Evolutionary conservation across 2,113 vertebrate genomes (phyloP).

Genomic region (Herpetotheres cachinnans): DNA sequence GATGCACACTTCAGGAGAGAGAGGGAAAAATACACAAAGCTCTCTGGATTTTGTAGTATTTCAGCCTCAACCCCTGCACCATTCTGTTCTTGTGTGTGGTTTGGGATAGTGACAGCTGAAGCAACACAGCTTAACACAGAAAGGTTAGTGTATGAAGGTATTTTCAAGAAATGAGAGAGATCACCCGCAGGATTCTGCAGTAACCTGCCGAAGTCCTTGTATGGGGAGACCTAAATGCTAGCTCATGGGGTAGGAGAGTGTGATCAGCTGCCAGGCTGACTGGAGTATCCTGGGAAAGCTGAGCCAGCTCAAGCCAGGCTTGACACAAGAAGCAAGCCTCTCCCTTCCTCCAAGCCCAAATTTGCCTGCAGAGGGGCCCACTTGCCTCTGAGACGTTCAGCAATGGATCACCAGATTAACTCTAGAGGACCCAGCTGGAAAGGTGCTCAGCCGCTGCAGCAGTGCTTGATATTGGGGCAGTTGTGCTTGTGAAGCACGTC

Average conservation of each 20-base stretch:
- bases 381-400: background rate
- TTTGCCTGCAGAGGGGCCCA: background rate
- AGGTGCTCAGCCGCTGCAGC: background rate
- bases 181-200: background rate
- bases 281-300: background rate
- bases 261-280: background rate
- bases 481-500: background rate
- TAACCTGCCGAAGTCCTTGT: background rate
- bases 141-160: background rate
- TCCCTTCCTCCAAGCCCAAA: background rate
- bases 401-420: background rate
- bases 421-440: background rate
- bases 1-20: background rate
- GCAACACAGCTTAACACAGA: background rate
- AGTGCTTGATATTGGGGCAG: background rate
- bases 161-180: background rate
- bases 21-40: background rate
- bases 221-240: background rate
- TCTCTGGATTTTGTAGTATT: background rate
- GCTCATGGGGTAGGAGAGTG: background rate
- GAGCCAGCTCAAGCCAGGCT: background rate
- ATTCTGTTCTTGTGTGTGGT: background rate
- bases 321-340: background rate
- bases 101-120: background rate
- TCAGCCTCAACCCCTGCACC: background rate